These are phyloP conservation scores for Drosophila neonasuta DNA, from an alignment of 2,888 invertebrate genomes.

Conservation along the genomic window DNA sequence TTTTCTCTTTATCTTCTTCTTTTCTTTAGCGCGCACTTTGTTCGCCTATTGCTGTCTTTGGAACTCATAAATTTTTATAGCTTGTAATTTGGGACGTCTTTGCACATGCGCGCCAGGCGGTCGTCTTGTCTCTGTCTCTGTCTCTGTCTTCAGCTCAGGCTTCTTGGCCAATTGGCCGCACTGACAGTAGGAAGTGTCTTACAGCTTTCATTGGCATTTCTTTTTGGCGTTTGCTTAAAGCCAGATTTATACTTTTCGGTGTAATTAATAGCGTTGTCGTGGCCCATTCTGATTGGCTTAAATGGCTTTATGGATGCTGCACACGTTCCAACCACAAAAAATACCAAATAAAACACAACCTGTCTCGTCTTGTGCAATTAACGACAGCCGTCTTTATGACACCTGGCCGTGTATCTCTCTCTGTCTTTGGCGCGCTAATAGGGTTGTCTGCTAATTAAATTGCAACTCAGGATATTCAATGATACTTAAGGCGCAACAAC, in stretches of 20 bases:
- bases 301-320: conserved; percentile 42
- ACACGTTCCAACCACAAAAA: conserved; percentile 5
- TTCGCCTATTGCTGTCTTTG: conserved; percentile 55
- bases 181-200: conserved; percentile 30
- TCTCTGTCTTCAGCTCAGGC: neutral
- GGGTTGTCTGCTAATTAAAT: conserved; percentile 62
- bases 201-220: conserved; percentile 39
- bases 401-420: neutral
- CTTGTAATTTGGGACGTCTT: conserved; percentile 70
- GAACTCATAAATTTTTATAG: conserved; percentile 72
- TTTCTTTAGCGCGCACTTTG: conserved; percentile 24
- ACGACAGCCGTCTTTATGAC: conserved; percentile 9
- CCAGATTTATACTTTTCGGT: conserved; percentile 58
- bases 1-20: conserved; percentile 6
- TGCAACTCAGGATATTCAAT: conserved; percentile 43
- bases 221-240: conserved; percentile 37
- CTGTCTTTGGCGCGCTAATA: conserved; percentile 46
- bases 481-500: conserved; percentile 31
- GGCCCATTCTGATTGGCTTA: conserved; percentile 48
- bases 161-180: conserved; percentile 19
- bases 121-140: conserved; percentile 36
- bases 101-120: conserved; percentile 68
- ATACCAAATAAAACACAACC: neutral
- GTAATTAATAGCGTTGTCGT: conserved; percentile 65
- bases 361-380: conserved; percentile 17